Percentiles rank a stretch among this genome's conserved stretches.
Conservation (phyloP, 2,888 invertebrate genomes). For the Amitus sp. region DNA sequence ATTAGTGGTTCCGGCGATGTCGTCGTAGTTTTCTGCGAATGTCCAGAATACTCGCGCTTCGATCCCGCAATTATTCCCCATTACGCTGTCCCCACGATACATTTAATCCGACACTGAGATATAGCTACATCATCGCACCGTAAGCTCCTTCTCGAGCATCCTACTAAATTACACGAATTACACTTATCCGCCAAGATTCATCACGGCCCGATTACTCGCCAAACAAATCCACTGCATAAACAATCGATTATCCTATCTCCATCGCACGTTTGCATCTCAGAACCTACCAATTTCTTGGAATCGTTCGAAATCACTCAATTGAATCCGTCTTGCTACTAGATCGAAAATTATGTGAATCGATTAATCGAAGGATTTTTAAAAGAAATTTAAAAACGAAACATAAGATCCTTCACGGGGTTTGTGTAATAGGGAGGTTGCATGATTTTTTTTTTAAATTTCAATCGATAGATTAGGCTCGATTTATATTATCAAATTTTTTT, state of each 20-base stretch:
- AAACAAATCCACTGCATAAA: conserved; percentile 10
- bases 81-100: conserved; percentile 36
- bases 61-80: conserved; percentile 40
- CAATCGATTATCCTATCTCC: conserved; percentile 22
- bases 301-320: neutral
- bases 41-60: conserved; percentile 25
- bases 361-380: no score
- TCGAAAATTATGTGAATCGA: neutral
- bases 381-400: no score
- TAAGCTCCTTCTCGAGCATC: conserved; percentile 28
- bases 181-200: conserved; percentile 33
- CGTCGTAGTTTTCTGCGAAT: conserved; percentile 40
- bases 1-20: conserved; percentile 37
- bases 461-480: no score
- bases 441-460: no score
- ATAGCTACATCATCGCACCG: conserved; percentile 32
- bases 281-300: neutral
- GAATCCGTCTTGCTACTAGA: neutral
- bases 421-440: no score
- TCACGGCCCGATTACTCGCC: conserved; percentile 15
- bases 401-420: no score
- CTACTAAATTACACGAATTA: conserved; percentile 40
- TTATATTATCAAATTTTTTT: no score
- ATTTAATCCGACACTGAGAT: conserved; percentile 40
- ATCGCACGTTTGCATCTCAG: conserved; percentile 15